These are phyloP conservation scores for Synergus gifuensis DNA, from an alignment of 2,888 invertebrate species.

Conservation along the genomic window DNA sequence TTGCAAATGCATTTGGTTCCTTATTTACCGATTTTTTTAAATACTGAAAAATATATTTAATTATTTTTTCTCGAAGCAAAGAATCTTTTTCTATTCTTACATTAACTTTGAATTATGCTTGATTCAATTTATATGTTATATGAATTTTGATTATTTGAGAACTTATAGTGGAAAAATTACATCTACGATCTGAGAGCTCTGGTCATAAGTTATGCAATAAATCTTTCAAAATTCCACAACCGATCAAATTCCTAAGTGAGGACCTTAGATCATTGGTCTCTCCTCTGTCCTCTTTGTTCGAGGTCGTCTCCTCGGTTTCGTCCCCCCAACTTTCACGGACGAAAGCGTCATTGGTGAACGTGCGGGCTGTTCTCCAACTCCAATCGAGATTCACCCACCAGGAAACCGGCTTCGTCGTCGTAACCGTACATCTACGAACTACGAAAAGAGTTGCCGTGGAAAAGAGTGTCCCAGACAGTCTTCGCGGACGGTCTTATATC, in stretches of 20 bases:
- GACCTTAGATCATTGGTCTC: constrained; percentile 6
- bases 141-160: too few species aligned
- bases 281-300: constrained; percentile 8
- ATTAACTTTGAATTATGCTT: too few species aligned
- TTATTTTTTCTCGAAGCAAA: too few species aligned
- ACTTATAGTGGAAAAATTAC: too few species aligned
- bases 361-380: constrained; percentile 50
- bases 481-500: background rate
- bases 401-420: constrained; percentile 31
- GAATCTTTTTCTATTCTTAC: too few species aligned
- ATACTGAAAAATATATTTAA: too few species aligned
- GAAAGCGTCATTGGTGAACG: constrained; percentile 37
- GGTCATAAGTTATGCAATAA: background rate
- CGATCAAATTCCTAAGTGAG: background rate
- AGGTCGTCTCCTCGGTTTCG: constrained; percentile 7
- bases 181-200: too few species aligned
- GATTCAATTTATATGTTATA: too few species aligned
- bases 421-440: constrained; percentile 9
- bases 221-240: background rate
- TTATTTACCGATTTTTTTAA: too few species aligned
- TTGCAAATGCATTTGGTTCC: too few species aligned
- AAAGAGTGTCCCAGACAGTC: constrained; percentile 8
- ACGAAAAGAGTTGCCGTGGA: background rate
- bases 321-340: constrained; percentile 51
- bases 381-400: constrained; percentile 52